These are phyloP conservation scores for Enhydra lutris DNA, from an alignment of 2,113 vertebrate species.

Conservation along the genomic window DNA sequence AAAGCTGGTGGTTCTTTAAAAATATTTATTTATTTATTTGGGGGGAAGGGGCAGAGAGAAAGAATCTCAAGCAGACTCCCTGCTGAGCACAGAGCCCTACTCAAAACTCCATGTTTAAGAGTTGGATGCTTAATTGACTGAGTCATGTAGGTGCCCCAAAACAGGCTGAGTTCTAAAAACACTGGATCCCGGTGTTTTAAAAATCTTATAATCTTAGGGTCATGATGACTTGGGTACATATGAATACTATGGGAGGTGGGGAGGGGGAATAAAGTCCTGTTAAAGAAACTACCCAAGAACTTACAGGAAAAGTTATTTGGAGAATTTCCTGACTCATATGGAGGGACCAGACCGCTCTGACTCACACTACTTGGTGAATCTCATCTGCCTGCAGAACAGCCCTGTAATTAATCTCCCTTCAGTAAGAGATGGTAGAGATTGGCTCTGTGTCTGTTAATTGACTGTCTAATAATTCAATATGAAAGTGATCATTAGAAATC, in stretches of 20 bases:
- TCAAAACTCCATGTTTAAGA: not conserved
- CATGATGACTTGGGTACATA: too few species aligned
- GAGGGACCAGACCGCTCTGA: not conserved
- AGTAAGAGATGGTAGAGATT: not conserved
- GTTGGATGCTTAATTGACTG: not conserved
- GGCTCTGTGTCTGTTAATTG: slow-evolving; percentile 25
- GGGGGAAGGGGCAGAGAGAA: not conserved
- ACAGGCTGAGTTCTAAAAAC: not conserved
- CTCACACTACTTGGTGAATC: not conserved
- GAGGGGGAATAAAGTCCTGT: not conserved
- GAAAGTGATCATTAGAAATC: slow-evolving; percentile 42
- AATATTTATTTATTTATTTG: too few species aligned
- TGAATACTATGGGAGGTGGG: not conserved
- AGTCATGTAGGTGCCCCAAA: not conserved
- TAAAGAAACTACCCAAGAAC: not conserved
- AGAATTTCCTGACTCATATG: not conserved
- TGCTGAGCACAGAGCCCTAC: not conserved
- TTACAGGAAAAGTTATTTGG: not conserved
- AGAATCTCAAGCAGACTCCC: not conserved
- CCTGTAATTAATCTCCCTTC: not conserved
- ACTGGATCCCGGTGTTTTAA: not conserved
- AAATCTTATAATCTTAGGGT: not conserved
- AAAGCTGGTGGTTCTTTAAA: too few species aligned
- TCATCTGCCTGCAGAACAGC: not conserved
- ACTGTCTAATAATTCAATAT: slow-evolving; percentile 44